A percentile compares a stretch with the other conserved stretches of the same genome.
Conservation (phyloP, 2,113 vertebrate species). For the Sorex fumeus region DNA sequence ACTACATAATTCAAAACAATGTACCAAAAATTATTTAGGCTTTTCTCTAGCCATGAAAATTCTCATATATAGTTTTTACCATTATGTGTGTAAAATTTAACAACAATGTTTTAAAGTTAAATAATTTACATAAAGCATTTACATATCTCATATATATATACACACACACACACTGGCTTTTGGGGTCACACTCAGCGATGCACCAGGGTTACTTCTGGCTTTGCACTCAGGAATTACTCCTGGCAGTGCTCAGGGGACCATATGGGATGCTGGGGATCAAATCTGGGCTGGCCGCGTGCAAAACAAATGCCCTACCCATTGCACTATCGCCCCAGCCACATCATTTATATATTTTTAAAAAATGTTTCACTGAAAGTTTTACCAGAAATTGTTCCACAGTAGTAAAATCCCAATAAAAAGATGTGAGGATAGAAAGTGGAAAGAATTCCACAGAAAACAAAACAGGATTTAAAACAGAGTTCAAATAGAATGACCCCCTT, state of each 20-base stretch:
- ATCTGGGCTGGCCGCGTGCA: no score
- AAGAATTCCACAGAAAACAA: conserved; percentile 41
- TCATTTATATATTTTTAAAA: neutral
- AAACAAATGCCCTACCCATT: no score
- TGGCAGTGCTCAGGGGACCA: no score
- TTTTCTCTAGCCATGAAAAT: neutral
- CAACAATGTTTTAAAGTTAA: neutral
- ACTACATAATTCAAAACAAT: conserved; percentile 27
- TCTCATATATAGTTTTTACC: neutral
- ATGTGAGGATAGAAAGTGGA: neutral
- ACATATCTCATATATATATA: no score
- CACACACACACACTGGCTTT: no score
- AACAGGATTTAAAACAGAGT: neutral
- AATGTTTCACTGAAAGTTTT: neutral
- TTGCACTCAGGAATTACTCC: no score
- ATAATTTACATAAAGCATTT: neutral
- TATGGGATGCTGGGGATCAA: no score
- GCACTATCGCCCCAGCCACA: no score
- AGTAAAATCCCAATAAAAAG: conserved; percentile 44
- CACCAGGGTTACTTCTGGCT: no score
- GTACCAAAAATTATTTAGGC: neutral
- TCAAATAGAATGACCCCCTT: conserved; percentile 23
- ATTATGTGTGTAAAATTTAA: neutral
- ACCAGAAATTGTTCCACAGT: conserved; percentile 1
- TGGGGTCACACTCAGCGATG: no score